These are phyloP conservation scores for Notothenia rossii DNA, from an alignment of 2,113 vertebrate species.

Conservation along the genomic window DNA sequence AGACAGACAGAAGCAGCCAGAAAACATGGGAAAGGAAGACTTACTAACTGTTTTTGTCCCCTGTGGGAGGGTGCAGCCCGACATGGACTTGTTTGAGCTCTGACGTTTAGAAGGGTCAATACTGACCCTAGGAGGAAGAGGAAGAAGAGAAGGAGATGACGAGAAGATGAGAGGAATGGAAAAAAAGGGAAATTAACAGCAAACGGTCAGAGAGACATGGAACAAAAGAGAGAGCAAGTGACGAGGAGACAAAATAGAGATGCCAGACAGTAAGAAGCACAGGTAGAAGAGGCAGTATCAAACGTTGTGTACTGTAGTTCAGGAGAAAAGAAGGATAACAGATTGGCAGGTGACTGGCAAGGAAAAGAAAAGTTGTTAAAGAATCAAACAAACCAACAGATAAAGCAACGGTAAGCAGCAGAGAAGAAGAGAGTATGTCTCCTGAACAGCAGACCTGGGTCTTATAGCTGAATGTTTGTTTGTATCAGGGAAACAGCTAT, in stretches of 20 bases:
- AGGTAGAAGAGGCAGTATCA: conserved; percentile 49
- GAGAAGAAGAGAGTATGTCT: conserved; percentile 53
- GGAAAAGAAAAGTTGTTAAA: conserved; percentile 76
- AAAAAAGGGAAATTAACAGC: conserved; percentile 45
- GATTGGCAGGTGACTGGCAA: conserved; percentile 74
- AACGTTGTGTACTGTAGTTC: conserved; percentile 48
- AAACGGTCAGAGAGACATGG: conserved; percentile 59
- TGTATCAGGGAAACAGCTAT: background rate
- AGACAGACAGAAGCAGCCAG: conserved; percentile 72
- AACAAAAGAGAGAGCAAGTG: conserved; percentile 41
- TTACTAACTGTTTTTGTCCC: conserved; percentile 98
- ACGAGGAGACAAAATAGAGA: conserved; percentile 36
- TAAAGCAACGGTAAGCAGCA: conserved; percentile 78
- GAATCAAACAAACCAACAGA: conserved; percentile 72
- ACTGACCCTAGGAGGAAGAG: conserved; percentile 91
- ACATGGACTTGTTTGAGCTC: conserved; percentile 96
- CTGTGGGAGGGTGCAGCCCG: conserved; percentile 94
- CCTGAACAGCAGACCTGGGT: conserved; percentile 66
- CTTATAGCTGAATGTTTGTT: background rate
- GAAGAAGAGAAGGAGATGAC: conserved; percentile 70
- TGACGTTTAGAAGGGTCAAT: conserved; percentile 98
- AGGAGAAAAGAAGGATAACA: conserved; percentile 52
- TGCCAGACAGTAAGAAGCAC: conserved; percentile 52
- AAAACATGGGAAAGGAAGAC: conserved; percentile 82
- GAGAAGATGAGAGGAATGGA: conserved; percentile 64